Evolutionary conservation across 1,140 invertebrate species (phyloP), one percentile per base, ranked within the genome.

Genomic region (Calosoma granatense): DNA sequence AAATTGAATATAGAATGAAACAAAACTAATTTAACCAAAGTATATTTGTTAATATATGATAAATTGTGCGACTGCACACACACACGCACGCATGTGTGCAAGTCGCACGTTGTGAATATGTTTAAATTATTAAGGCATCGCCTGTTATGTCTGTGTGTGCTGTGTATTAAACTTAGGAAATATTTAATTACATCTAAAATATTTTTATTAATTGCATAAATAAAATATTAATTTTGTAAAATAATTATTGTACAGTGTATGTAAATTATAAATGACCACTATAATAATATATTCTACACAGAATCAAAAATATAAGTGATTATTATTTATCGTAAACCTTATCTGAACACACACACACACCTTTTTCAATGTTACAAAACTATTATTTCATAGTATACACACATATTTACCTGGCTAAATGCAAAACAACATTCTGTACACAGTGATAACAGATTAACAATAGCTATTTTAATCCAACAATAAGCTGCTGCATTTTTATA

Each of bases 11-110:
- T 55, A 43, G 15, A 41, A 14, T 55, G 12, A 39, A 36, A 15
- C 22, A 51, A 56, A 63, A 64, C 61, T 66, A 62, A 57, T 66
- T 63, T 58, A 62, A 64, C 63, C 64, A 66, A 66, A 66, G 64
- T 63, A 59, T 66, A 66, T 66, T 66, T 65, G 61, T 60, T 58
- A 62, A 56, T 30, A 54, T 41, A 57, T 60, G 57, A 43, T 58
- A 55, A 58, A 41, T 52, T 57, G 41, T 54, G 54, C 51, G 41
- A 41, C 21, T 51, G 22, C 15, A 17, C n/a, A n/a, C n/a, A n/a
- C n/a, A n/a, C n/a, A n/a, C n/a, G n/a, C n/a, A n/a, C n/a, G n/a
- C n/a, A n/a, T n/a, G n/a, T n/a, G n/a, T n/a, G n/a, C n/a, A n/a
- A n/a, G n/a, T 54, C 56, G 51, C 39, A 19, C 39, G 43, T 59